Conservation (phyloP, 2,797 vertebrate species). For the Decapterus maruadsi region DNA sequence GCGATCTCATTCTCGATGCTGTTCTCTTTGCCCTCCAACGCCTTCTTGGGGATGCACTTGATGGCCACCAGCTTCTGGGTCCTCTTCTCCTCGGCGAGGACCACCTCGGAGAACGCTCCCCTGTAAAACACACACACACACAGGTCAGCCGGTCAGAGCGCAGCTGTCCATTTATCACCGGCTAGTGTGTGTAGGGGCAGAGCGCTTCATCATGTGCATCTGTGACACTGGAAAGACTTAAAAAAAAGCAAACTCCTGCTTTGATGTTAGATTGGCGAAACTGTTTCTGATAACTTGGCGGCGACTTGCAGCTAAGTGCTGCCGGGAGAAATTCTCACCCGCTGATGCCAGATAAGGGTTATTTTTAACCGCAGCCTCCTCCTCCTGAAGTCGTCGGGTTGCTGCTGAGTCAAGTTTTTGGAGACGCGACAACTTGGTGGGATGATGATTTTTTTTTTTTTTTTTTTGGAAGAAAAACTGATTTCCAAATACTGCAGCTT, state of each 20-base stretch:
- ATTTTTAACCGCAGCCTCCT: slow-evolving; percentile 61
- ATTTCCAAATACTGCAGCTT: slow-evolving; percentile 22
- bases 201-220: slow-evolving; percentile 4
- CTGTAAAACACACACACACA: slow-evolving; percentile 81
- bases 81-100: slow-evolving; percentile 95
- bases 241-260: slow-evolving; percentile 15
- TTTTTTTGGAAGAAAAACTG: slow-evolving; percentile 27
- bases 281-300: slow-evolving; percentile 16
- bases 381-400: slow-evolving; percentile 36
- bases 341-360: slow-evolving; percentile 45
- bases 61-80: slow-evolving; percentile 94
- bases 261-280: slow-evolving; percentile 27
- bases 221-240: neutral
- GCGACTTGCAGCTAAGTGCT: slow-evolving; percentile 6
- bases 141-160: slow-evolving; percentile 26
- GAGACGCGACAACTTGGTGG: slow-evolving; percentile 41
- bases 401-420: slow-evolving; percentile 57
- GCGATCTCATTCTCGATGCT: slow-evolving; percentile 99
- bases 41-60: slow-evolving; percentile 98
- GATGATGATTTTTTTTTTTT: slow-evolving; percentile 5
- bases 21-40: slow-evolving; percentile 95
- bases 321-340: slow-evolving; percentile 12
- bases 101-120: slow-evolving; percentile 97
- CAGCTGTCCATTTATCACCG: slow-evolving; percentile 14
- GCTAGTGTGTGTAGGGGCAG: too few relatives aligned